Conservation (phyloP, 2,113 vertebrate genomes). For the Thalassoma bifasciatum region DNA sequence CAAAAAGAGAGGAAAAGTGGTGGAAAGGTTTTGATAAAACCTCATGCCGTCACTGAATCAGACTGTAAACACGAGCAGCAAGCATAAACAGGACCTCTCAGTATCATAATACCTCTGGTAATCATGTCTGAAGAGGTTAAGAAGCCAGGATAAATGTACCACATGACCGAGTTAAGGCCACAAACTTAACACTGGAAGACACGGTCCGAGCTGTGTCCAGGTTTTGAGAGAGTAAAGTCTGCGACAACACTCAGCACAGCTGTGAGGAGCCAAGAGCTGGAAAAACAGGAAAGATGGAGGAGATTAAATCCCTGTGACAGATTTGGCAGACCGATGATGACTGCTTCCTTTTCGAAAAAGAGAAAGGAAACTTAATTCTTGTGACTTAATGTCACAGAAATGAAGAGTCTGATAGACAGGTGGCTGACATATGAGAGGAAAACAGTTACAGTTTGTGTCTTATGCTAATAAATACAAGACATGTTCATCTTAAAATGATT, state of each 20-base stretch:
- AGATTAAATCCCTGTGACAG: slow-evolving; percentile 63
- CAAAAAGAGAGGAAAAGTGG: slow-evolving; percentile 13
- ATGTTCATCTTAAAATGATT: too few species aligned
- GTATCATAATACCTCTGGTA: slow-evolving; percentile 1
- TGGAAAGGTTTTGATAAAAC: slow-evolving; percentile 17
- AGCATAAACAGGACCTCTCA: slow-evolving; percentile 32
- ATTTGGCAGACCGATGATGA: slow-evolving; percentile 55
- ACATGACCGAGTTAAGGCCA: slow-evolving; percentile 17
- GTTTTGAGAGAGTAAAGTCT: not conserved
- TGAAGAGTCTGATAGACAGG: slow-evolving; percentile 15
- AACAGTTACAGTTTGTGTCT: not conserved
- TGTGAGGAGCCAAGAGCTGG: slow-evolving; percentile 36
- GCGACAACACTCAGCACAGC: slow-evolving; percentile 44
- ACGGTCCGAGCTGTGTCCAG: not conserved
- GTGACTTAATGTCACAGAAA: slow-evolving; percentile 53
- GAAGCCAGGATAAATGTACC: not conserved
- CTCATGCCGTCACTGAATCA: slow-evolving; percentile 5
- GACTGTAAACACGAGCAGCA: slow-evolving; percentile 42
- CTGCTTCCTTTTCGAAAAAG: slow-evolving; percentile 29
- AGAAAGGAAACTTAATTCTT: slow-evolving; percentile 46
- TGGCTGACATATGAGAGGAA: slow-evolving; percentile 28
- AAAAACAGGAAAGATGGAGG: slow-evolving; percentile 56
- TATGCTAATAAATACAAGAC: not conserved
- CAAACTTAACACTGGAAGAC: not conserved
- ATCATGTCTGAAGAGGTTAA: slow-evolving; percentile 6